phyloP scores from a whole-genome alignment of 2,797 vertebrate genomes.

The Microchirus variegatus region DNA sequence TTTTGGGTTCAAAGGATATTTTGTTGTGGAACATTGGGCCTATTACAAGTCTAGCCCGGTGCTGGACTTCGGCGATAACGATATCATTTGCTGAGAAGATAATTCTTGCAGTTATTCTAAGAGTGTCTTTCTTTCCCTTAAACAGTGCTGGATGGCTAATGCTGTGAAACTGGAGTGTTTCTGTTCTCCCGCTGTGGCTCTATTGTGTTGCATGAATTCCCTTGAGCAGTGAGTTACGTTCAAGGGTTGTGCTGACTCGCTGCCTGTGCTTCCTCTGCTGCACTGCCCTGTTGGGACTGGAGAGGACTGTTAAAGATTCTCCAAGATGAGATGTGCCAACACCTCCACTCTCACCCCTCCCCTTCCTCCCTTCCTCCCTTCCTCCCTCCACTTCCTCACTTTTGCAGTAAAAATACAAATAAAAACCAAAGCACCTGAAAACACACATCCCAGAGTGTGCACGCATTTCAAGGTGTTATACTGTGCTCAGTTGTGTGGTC shows the following conservation, averaged over 20 bases:
- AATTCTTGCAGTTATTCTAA: conserved; percentile 39
- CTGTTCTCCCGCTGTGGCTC: conserved; percentile 43
- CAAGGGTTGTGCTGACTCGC: conserved; percentile 50
- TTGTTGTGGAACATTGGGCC: conserved; percentile 47
- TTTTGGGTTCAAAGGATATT: conserved; percentile 37
- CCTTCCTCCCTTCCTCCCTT: not conserved
- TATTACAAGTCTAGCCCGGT: conserved; percentile 52
- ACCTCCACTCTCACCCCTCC: not conserved
- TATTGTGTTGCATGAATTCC: conserved; percentile 54
- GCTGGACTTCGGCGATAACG: conserved; percentile 34
- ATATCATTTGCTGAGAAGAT: conserved; percentile 54
- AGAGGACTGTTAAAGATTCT: conserved; percentile 56
- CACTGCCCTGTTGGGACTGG: conserved; percentile 42
- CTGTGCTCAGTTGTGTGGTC: conserved; percentile 18
- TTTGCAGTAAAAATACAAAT: conserved; percentile 26
- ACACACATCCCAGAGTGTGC: conserved; percentile 15
- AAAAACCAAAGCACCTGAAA: conserved; percentile 29
- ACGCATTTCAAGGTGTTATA: conserved; percentile 7
- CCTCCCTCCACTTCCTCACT: conserved; percentile 7
- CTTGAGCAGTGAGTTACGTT: conserved; percentile 49
- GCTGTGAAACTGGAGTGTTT: conserved; percentile 61
- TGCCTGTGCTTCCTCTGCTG: conserved; percentile 31
- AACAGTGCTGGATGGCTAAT: conserved; percentile 32
- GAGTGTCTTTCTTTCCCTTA: conserved; percentile 20
- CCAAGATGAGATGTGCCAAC: conserved; percentile 17